Percentiles rank a stretch among this genome's conserved stretches.
phyloP scores from a whole-genome alignment of 1,140 invertebrate genomes.

The Telenomus remus region DNA sequence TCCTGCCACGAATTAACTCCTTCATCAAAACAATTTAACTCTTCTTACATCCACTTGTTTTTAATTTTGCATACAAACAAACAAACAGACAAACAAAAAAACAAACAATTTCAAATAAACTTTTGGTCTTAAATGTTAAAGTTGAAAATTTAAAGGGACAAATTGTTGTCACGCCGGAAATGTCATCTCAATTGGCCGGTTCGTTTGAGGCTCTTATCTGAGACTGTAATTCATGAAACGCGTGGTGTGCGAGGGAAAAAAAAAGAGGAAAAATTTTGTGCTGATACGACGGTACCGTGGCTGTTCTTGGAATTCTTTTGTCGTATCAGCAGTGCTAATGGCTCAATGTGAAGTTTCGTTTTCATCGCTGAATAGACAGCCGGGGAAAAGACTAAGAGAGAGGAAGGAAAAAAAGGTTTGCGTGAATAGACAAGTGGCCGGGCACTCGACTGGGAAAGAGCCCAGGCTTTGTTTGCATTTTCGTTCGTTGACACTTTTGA shows the following conservation, averaged over 20 bases:
- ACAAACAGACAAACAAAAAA: too few relatives aligned
- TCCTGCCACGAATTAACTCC: too few relatives aligned
- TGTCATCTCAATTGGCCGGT: slow-evolving; percentile 28
- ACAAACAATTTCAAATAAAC: too few relatives aligned
- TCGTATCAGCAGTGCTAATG: slow-evolving; percentile 27
- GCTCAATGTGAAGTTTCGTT: slow-evolving; percentile 29
- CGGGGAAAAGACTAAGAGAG: background rate
- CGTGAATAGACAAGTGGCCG: background rate
- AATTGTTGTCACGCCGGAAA: slow-evolving; percentile 33
- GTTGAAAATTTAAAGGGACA: too few relatives aligned
- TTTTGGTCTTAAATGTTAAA: too few relatives aligned
- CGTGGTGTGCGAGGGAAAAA: slow-evolving; percentile 34
- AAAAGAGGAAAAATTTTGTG: slow-evolving; percentile 37
- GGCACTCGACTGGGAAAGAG: too few relatives aligned
- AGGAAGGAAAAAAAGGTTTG: background rate
- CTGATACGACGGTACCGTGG: slow-evolving; percentile 29
- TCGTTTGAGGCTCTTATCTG: slow-evolving; percentile 35
- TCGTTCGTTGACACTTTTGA: background rate
- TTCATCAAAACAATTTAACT: too few relatives aligned
- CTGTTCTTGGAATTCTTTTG: slow-evolving; percentile 36
- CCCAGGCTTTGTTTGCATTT: background rate
- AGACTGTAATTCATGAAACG: slow-evolving; percentile 41
- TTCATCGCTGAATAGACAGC: slow-evolving; percentile 1
- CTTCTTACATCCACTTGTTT: too few relatives aligned
- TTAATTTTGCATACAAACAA: too few relatives aligned